These are phyloP conservation scores for Pygocentrus nattereri DNA, from an alignment of 2,797 vertebrate species.

Conservation along the genomic window DNA sequence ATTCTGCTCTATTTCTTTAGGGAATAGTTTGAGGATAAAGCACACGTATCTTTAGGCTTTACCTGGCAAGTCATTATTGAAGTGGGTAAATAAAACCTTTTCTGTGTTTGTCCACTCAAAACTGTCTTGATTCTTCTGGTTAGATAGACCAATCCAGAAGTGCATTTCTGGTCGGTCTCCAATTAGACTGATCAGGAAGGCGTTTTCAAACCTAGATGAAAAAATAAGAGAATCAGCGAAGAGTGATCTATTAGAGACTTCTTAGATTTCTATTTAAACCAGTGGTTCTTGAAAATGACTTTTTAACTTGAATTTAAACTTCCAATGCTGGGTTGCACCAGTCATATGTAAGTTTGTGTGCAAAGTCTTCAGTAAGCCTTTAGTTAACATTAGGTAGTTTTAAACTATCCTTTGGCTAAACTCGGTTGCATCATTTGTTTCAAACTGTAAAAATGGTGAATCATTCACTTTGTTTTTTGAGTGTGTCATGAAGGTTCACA, in stretches of 20 bases:
- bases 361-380: too few species aligned
- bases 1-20: neutral
- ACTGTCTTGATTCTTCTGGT: slow-evolving; percentile 77
- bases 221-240: neutral
- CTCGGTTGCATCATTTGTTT: too few species aligned
- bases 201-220: slow-evolving; percentile 88
- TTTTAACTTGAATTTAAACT: too few species aligned
- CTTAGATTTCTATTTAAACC: neutral
- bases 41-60: neutral
- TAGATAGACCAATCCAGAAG: slow-evolving; percentile 94
- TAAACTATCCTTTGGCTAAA: too few species aligned
- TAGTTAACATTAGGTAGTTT: too few species aligned
- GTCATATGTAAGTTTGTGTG: too few species aligned
- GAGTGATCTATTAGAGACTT: neutral
- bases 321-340: too few species aligned
- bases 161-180: slow-evolving; percentile 88
- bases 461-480: too few species aligned
- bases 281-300: too few species aligned
- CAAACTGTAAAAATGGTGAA: too few species aligned
- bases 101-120: slow-evolving; percentile 86
- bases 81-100: slow-evolving; percentile 86
- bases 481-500: too few species aligned
- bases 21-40: neutral
- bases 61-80: slow-evolving; percentile 94
- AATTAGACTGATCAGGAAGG: slow-evolving; percentile 91